Evolutionary conservation across 2,113 vertebrate species (phyloP).

Genomic region (Antigone vipio): DNA sequence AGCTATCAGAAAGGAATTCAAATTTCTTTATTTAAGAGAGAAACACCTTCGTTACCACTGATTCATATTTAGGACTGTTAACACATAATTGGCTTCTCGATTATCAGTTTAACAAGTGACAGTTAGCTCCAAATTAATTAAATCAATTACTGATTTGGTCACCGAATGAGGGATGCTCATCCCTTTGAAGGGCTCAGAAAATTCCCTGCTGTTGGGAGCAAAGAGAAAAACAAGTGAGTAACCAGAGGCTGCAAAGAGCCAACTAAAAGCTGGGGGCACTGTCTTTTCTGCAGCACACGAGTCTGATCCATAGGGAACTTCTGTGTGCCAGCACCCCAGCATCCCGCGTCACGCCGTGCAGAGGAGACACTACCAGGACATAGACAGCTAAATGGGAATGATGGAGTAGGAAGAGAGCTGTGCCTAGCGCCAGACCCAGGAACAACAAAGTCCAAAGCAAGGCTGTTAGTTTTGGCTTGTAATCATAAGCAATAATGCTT

Average conservation of each 20-base stretch:
- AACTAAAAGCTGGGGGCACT: not conserved
- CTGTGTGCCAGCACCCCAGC: not conserved
- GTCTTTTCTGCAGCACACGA: not conserved
- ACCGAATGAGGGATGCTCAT: not conserved
- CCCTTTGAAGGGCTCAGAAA: not conserved
- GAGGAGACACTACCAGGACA: not conserved
- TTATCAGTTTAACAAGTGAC: conserved; percentile 33
- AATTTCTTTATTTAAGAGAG: not conserved
- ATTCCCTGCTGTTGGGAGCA: not conserved
- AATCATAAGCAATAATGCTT: not conserved
- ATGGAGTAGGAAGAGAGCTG: not conserved
- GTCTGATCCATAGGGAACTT: not conserved
- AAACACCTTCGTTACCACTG: not conserved
- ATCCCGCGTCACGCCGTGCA: fast-evolving
- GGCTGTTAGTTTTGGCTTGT: not conserved
- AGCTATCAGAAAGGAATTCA: not conserved
- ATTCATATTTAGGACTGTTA: not conserved
- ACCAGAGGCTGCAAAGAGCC: not conserved
- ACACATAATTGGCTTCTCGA: not conserved
- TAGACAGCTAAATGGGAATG: not conserved
- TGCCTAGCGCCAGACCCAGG: not conserved
- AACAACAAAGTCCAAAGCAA: not conserved
- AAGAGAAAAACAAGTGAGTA: not conserved
- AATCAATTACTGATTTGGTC: not conserved
- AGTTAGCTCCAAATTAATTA: conserved; percentile 26